Evolutionary conservation across 1,140 invertebrate genomes (phyloP).

Genomic region (Aphaenogaster rudis): DNA sequence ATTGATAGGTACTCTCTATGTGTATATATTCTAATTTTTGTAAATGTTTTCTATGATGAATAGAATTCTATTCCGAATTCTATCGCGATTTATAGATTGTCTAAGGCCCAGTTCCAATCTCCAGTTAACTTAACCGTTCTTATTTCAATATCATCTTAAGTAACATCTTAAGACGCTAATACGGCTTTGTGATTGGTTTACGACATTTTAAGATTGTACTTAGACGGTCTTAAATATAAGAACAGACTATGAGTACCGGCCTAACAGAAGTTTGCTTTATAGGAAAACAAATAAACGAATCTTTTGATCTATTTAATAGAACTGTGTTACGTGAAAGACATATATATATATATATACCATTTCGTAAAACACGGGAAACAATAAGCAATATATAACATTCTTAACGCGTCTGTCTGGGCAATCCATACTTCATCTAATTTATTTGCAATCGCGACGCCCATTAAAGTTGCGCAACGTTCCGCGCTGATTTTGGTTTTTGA

Average conservation of each 20-base stretch:
- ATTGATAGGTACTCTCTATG: neutral
- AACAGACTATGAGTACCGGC: no score
- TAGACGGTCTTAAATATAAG: no score
- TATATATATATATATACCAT: constrained; percentile 82
- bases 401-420: constrained; percentile 89
- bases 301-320: neutral
- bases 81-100: neutral
- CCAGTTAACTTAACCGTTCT: no score
- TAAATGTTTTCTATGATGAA: neutral
- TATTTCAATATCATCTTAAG: no score
- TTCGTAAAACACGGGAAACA: constrained; percentile 90
- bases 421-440: constrained; percentile 93
- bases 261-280: neutral
- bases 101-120: neutral
- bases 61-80: neutral
- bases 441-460: constrained; percentile 92
- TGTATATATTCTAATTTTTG: neutral
- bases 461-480: constrained; percentile 91
- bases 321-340: constrained; percentile 64
- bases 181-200: no score
- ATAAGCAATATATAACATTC: constrained; percentile 74
- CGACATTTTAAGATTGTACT: no score
- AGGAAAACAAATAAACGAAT: neutral
- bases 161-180: no score
- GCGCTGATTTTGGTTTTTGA: constrained; percentile 90